Conservation (phyloP, 2,113 vertebrate genomes). For the Crotalus viridis region DNA sequence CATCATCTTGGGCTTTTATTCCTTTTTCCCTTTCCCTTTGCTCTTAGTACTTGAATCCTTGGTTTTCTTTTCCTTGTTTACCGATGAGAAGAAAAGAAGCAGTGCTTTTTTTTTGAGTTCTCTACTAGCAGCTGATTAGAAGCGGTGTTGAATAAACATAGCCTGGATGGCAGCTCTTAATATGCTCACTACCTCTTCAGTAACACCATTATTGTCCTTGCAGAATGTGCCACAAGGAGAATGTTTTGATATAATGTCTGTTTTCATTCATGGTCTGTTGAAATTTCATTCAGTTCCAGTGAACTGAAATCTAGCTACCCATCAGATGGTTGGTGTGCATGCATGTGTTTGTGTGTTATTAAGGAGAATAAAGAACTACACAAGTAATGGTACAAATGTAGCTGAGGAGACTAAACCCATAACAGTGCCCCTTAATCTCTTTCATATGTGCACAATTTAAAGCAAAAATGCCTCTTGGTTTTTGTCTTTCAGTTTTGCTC, state of each 20-base stretch:
- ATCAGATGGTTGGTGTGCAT: neutral
- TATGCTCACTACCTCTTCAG: neutral
- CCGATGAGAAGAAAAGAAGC: neutral
- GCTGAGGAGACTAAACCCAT: conserved; percentile 26
- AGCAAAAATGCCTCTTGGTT: conserved; percentile 38
- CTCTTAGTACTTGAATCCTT: neutral
- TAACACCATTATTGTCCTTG: neutral
- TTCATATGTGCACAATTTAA: conserved; percentile 55
- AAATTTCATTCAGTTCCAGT: neutral
- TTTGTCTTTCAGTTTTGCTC: conserved; percentile 34
- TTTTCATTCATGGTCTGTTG: neutral
- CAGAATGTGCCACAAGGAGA: neutral
- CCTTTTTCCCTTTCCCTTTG: neutral
- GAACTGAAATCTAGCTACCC: neutral
- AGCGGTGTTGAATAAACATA: neutral
- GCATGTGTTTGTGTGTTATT: neutral
- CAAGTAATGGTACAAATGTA: conserved; percentile 14
- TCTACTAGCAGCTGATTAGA: neutral
- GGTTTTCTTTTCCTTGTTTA: neutral
- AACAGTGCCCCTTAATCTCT: conserved; percentile 56
- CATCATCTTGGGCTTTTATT: neutral
- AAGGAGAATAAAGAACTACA: neutral
- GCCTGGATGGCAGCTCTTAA: neutral
- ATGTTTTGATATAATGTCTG: neutral
- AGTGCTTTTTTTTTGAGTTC: neutral